Base-by-base conservation (phyloP, 1,140 invertebrate species). In the Drosophila burlai region DNA sequence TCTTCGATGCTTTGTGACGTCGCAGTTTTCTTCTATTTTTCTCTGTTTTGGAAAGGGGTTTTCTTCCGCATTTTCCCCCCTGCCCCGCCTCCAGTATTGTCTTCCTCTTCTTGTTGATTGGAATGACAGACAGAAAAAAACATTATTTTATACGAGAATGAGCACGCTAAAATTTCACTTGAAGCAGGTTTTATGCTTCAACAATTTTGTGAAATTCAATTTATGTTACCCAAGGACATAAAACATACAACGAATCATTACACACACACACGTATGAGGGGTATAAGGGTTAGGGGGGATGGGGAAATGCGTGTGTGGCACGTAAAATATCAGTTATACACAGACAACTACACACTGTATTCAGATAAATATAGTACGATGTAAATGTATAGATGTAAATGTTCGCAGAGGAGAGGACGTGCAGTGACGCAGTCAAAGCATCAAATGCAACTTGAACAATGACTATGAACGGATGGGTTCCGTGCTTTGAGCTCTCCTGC, bases 151-250 rank as follows among this genome's bases (percentile, higher is more conserved):
- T 90, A 89, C 67, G 81, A 89, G 85, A 89, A 85, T 89, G 85
- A 89, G 52, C 85, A 85, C 81, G 85, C 85, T 90, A 84, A 89
- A 89, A 89, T 89, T 78, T 89, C 85, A 89, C 81, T 89, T 89
- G 78, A 82, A 89, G 85, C 85, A 76, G 85, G 85, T 89, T 89
- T 89, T 89, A 89, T 89, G 85, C 85, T 89, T 90, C 85, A 89
- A 89, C 85, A 89, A 89, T 90, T 89, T 89, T 89, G 85, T 89
- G 85, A 89, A 89, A 89, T 89, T 89, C 85, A 89, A 89, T 89
- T 89, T 89, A 89, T 89, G 84, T 87, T 87, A 89, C 83, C 85
- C 85, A 89, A 89, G 85, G 85, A 89, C 85, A 90, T 85, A 89
- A 85, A 90, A 89, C 82, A 89, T 90, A 90, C 80, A 89, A 83